Percentiles rank a stretch among this genome's conserved stretches.
phyloP scores from a whole-genome alignment of 1,140 invertebrate genomes.

The Neuroterus valhalla region DNA sequence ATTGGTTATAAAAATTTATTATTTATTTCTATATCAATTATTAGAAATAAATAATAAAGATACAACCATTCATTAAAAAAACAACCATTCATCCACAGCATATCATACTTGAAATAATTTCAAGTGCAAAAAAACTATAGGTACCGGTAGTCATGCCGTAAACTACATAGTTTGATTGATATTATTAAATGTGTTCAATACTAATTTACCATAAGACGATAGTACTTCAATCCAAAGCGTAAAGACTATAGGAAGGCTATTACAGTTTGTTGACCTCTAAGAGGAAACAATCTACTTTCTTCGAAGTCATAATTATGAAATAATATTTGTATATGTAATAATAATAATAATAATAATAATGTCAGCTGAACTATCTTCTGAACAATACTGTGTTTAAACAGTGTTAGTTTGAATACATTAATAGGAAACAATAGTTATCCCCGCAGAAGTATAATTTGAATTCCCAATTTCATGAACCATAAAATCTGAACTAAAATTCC shows the following conservation, averaged over 20 bases:
- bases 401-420: background rate
- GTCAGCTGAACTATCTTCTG: background rate
- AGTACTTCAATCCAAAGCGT: conserved; percentile 13
- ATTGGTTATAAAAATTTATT: too few relatives aligned
- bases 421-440: conserved; percentile 27
- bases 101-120: background rate
- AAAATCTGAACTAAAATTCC: background rate
- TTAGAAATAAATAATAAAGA: too few relatives aligned
- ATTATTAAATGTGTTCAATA: conserved; percentile 1
- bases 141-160: background rate
- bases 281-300: background rate
- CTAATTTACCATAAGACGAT: background rate
- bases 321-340: too few relatives aligned
- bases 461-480: background rate
- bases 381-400: background rate
- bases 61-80: too few relatives aligned
- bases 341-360: too few relatives aligned
- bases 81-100: background rate
- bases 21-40: too few relatives aligned
- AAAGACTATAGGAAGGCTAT: background rate
- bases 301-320: background rate
- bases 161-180: background rate
- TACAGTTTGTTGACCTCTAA: background rate
- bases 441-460: background rate
- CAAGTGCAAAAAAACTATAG: background rate